phyloP scores from a whole-genome alignment of 2,888 invertebrate genomes.

The Endotricha flammealis region DNA sequence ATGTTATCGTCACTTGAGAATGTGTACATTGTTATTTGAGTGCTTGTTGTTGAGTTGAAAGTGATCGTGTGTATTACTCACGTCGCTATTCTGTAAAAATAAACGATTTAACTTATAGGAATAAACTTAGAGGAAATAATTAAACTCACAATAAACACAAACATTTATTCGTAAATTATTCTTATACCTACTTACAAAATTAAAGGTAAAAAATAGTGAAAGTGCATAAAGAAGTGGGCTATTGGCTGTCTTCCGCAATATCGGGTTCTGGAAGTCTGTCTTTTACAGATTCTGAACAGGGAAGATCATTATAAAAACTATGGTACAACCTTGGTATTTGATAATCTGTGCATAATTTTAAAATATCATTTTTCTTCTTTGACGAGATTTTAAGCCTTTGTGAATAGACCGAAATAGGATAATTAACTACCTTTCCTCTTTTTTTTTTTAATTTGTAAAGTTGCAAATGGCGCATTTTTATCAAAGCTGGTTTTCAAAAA shows the following conservation, averaged over 20 bases:
- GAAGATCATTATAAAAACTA: constrained; percentile 6
- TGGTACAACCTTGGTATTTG: constrained; percentile 13
- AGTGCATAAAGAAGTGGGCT: too few relatives aligned
- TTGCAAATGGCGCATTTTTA: constrained; percentile 11
- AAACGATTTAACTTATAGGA: too few relatives aligned
- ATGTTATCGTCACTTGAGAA: too few relatives aligned
- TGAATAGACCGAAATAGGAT: constrained; percentile 10
- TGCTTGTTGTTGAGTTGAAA: too few relatives aligned
- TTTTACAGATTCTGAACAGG: not conserved
- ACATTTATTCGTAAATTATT: too few relatives aligned
- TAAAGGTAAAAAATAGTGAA: too few relatives aligned
- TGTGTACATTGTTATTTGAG: too few relatives aligned
- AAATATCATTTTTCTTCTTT: constrained; percentile 11
- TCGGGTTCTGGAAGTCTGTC: not conserved
- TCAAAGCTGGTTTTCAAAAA: constrained; percentile 10
- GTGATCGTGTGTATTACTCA: too few relatives aligned
- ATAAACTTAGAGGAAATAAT: too few relatives aligned
- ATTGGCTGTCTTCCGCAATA: not conserved
- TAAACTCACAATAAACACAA: too few relatives aligned
- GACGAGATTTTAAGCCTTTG: constrained; percentile 9
- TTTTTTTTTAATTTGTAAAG: constrained; percentile 8
- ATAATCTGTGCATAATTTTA: constrained; percentile 9
- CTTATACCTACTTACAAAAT: too few relatives aligned
- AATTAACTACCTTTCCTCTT: constrained; percentile 9
- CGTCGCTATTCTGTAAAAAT: too few relatives aligned